These are phyloP conservation scores for Acipenser oxyrinchus DNA, from an alignment of 2,797 vertebrate genomes.

Conservation along the genomic window DNA sequence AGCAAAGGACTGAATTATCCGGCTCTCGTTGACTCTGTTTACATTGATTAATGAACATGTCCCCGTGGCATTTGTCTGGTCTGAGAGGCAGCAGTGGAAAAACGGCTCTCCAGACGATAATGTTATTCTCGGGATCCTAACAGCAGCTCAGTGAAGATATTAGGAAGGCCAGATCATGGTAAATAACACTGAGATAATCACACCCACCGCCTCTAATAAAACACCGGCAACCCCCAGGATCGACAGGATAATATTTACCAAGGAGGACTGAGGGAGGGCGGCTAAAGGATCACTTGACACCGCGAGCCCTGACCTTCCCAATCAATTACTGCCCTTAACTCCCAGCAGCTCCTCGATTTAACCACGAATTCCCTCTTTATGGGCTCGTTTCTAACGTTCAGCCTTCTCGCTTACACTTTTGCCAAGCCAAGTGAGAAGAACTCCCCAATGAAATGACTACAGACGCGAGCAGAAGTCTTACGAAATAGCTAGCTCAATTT, in stretches of 20 bases:
- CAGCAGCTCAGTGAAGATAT: constrained; percentile 17
- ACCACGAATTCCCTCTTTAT: constrained; percentile 31
- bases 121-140: constrained; percentile 11
- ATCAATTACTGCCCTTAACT: constrained; percentile 31
- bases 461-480: constrained; percentile 15
- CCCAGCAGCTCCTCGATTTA: constrained; percentile 28
- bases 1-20: constrained; percentile 8
- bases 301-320: constrained; percentile 27
- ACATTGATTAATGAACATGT: constrained; percentile 30
- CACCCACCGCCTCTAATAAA: constrained; percentile 32
- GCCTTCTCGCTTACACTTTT: constrained; percentile 23
- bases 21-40: constrained; percentile 21
- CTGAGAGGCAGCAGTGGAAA: constrained; percentile 3
- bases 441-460: constrained; percentile 17
- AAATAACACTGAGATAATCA: constrained; percentile 38
- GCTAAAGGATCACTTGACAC: constrained; percentile 24
- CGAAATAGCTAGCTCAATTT: no score
- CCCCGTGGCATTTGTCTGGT: constrained; percentile 25
- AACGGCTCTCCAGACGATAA: constrained; percentile 5
- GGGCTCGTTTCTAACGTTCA: constrained; percentile 22
- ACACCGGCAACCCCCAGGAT: constrained; percentile 30
- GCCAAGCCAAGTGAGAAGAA: constrained; percentile 23
- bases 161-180: constrained; percentile 31
- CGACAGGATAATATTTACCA: constrained; percentile 35
- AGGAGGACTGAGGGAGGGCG: constrained; percentile 21